phyloP scores from a whole-genome alignment of 2,797 vertebrate species.

The Pampus argenteus region DNA sequence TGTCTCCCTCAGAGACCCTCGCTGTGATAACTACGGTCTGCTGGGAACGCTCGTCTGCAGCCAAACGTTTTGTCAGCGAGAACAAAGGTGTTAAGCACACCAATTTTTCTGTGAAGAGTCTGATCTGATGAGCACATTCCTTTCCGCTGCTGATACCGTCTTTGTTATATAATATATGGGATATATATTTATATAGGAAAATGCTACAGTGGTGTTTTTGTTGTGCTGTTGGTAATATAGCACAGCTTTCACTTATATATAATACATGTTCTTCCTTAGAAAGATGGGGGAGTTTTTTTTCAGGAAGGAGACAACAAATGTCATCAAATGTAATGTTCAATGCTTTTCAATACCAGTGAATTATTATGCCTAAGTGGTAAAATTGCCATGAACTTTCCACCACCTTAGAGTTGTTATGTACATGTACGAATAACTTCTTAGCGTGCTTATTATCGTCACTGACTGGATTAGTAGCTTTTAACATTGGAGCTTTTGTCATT shows the following conservation, averaged over 20 bases:
- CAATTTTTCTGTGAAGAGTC: constrained; percentile 30
- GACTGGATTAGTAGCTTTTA: no score
- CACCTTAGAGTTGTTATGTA: neutral
- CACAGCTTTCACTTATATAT: neutral
- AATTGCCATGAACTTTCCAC: neutral
- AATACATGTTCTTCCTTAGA: neutral
- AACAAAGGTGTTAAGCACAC: constrained; percentile 61
- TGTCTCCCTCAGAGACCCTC: constrained; percentile 1
- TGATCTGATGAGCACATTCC: constrained; percentile 66
- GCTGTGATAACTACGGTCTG: constrained; percentile 40
- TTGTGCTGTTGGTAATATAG: neutral
- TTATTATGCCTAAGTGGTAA: no score
- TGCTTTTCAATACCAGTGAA: no score
- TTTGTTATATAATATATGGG: constrained; percentile 45
- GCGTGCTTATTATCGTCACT: no score
- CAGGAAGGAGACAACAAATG: neutral
- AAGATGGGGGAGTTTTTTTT: neutral
- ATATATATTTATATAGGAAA: no score
- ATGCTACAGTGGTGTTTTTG: neutral
- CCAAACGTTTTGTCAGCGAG: constrained; percentile 61
- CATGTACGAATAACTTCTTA: no score
- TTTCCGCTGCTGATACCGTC: constrained; percentile 30
- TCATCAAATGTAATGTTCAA: no score
- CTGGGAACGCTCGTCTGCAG: constrained; percentile 59
- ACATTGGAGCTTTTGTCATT: no score